Conservation (phyloP, 2,888 invertebrate species). For the Agelastica alni region DNA sequence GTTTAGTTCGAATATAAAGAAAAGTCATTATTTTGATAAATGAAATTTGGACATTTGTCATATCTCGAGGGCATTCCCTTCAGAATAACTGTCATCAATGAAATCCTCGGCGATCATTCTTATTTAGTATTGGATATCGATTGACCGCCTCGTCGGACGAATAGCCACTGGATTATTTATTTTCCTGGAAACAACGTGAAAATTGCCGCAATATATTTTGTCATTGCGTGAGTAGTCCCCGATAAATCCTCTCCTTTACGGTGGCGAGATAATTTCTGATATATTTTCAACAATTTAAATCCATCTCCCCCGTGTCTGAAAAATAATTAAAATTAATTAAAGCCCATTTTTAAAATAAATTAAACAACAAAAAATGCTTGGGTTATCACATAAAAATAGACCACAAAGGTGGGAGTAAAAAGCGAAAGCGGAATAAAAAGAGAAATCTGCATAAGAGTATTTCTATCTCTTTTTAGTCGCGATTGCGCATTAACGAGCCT, state of each 20-base stretch:
- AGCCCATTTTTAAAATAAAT: no score
- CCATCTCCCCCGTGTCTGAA: conserved; percentile 6
- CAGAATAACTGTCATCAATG: conserved; percentile 15
- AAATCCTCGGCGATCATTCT: conserved; percentile 17
- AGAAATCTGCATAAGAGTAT: no score
- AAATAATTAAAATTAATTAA: conserved; percentile 5
- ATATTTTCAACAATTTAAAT: conserved; percentile 9
- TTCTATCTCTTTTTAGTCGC: no score
- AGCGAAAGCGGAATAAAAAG: no score
- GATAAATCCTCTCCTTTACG: conserved; percentile 14
- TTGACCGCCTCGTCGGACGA: conserved; percentile 12
- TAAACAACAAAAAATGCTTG: no score
- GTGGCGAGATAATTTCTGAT: conserved; percentile 15
- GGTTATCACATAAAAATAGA: no score
- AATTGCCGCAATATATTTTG: conserved; percentile 21
- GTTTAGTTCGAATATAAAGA: no score
- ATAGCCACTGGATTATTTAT: conserved; percentile 20
- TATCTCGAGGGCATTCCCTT: conserved; percentile 6
- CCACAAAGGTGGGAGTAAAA: no score
- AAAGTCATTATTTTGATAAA: no score
- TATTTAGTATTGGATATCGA: conserved; percentile 17
- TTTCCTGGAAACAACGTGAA: conserved; percentile 22
- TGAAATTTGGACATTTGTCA: conserved; percentile 9
- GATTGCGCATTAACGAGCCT: no score
- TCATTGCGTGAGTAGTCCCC: conserved; percentile 18